Conservation (phyloP, 2,888 invertebrate genomes). For the Plagodis pulveraria region DNA sequence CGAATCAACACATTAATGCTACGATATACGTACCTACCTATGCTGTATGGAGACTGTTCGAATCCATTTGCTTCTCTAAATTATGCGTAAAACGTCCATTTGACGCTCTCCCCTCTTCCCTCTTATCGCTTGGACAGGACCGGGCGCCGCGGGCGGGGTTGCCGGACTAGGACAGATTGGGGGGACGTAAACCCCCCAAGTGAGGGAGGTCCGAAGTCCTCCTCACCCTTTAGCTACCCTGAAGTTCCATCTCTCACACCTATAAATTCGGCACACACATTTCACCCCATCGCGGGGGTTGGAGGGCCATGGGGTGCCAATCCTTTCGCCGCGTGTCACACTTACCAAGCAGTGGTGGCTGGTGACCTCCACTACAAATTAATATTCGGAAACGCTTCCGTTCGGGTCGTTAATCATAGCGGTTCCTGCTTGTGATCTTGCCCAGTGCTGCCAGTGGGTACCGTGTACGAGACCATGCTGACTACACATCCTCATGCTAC, state of each 20-base stretch:
- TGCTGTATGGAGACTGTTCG: conserved; percentile 80
- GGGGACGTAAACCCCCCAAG: conserved; percentile 74
- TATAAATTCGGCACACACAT: conserved; percentile 85
- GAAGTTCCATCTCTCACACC: conserved; percentile 85
- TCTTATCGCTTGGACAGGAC: conserved; percentile 85
- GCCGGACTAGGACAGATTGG: conserved; percentile 84
- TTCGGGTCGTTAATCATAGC: conserved; percentile 81
- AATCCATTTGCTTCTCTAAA: conserved; percentile 86
- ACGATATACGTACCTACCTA: conserved; percentile 66
- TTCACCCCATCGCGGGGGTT: conserved; percentile 73
- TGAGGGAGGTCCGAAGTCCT: conserved; percentile 82
- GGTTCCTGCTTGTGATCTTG: conserved; percentile 65
- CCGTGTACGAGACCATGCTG: conserved; percentile 3
- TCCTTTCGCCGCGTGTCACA: conserved; percentile 83
- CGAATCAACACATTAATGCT: conserved; percentile 53
- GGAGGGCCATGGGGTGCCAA: conserved; percentile 77
- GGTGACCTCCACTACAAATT: conserved; percentile 84
- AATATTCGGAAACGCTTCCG: conserved; percentile 83
- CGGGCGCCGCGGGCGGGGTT: conserved; percentile 80
- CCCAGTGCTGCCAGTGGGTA: conserved; percentile 26
- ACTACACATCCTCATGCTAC: conserved; percentile 5
- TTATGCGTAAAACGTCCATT: conserved; percentile 86
- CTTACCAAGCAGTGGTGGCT: conserved; percentile 77
- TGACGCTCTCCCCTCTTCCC: conserved; percentile 83
- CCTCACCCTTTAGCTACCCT: conserved; percentile 85